phyloP scores from a whole-genome alignment of 2,113 vertebrate species.

The Fregetta grallaria region DNA sequence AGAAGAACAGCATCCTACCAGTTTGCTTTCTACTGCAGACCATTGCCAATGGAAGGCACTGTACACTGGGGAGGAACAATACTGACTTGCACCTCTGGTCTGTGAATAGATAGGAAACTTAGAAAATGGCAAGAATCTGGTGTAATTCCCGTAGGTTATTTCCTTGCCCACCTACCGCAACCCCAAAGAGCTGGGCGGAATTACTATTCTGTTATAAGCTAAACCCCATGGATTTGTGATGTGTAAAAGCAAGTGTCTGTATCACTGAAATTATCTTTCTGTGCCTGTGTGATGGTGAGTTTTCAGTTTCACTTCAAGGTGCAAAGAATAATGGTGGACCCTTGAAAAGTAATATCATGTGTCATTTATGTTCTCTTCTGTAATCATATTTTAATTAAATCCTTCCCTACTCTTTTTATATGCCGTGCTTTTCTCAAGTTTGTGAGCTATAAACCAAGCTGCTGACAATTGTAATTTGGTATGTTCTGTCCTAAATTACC shows the following conservation, averaged over 20 bases:
- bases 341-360: neutral
- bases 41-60: neutral
- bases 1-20: neutral
- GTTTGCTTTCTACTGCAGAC: neutral
- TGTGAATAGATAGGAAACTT: neutral
- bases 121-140: neutral
- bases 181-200: neutral
- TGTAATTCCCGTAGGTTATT: neutral
- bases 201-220: neutral
- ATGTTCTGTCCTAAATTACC: conserved; percentile 43
- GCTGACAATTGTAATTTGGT: conserved; percentile 55
- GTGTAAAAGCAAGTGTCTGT: neutral
- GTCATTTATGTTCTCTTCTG: neutral
- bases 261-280: neutral
- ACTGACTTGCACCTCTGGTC: neutral
- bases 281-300: accelerated
- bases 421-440: conserved; percentile 5
- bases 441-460: conserved; percentile 40
- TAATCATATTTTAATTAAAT: conserved; percentile 21
- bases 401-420: neutral
- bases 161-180: neutral
- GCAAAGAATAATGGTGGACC: neutral
- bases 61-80: neutral
- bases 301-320: neutral
- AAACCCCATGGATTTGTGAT: neutral